Conservation (phyloP, 2,113 vertebrate genomes). For the Vireo altiloquus region DNA sequence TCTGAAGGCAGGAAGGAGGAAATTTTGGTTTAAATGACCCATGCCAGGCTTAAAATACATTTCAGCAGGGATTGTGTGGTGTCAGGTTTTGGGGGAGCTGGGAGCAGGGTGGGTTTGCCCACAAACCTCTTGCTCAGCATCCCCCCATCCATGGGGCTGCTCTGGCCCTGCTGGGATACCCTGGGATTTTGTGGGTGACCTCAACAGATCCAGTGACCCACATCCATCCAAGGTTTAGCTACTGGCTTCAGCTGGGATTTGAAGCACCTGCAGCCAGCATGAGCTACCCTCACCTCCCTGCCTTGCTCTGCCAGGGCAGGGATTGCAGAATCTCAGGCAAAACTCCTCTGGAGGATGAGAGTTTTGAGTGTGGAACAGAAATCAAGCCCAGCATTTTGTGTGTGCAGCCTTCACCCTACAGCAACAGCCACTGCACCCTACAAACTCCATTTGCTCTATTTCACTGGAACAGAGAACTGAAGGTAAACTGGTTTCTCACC, state of each 20-base stretch:
- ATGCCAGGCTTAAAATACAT: neutral
- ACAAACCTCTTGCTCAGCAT: neutral
- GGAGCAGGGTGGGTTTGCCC: neutral
- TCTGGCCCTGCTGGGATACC: neutral
- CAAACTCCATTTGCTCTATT: accelerated
- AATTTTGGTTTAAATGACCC: neutral
- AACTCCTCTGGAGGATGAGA: neutral
- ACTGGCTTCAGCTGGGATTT: neutral
- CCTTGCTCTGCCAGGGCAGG: neutral
- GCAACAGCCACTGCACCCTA: accelerated
- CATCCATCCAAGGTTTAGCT: neutral
- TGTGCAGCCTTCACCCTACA: neutral
- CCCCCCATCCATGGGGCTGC: accelerated
- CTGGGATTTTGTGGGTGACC: neutral
- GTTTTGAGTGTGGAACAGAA: neutral
- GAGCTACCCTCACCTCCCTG: neutral
- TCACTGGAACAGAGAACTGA: neutral
- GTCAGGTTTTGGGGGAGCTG: accelerated
- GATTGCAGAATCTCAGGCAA: neutral
- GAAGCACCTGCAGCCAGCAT: neutral
- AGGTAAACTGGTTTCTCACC: neutral
- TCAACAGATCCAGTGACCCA: neutral
- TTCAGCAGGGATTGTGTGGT: neutral
- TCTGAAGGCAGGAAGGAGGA: neutral
- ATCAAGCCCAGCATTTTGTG: neutral